These are phyloP conservation scores for Aleiodes alternator DNA, from an alignment of 2,888 invertebrate species.

Conservation along the genomic window DNA sequence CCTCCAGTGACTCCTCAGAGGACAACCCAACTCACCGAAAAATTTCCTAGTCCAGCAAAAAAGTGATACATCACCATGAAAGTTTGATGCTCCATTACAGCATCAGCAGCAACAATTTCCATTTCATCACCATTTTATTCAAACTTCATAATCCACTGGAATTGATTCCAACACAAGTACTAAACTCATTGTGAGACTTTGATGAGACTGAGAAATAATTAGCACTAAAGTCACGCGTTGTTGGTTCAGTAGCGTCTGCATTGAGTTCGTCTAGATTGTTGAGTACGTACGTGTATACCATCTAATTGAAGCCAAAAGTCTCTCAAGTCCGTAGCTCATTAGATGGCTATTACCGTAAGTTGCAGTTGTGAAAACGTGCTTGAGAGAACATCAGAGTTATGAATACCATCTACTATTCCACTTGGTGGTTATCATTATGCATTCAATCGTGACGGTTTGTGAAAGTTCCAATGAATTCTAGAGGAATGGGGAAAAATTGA, in stretches of 20 bases:
- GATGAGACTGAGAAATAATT: slow-evolving; percentile 25
- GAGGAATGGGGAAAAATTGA: slow-evolving; percentile 13
- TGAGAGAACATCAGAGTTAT: not conserved
- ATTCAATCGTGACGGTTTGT: not conserved
- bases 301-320: slow-evolving; percentile 8
- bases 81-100: too few species aligned
- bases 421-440: not conserved
- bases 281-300: slow-evolving; percentile 21
- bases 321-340: slow-evolving; percentile 56
- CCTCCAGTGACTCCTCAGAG: not conserved
- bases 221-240: slow-evolving; percentile 5
- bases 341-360: slow-evolving; percentile 56
- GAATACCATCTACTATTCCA: not conserved
- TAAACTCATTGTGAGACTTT: not conserved
- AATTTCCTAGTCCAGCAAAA: too few species aligned
- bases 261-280: slow-evolving; percentile 13
- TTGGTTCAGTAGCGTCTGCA: slow-evolving; percentile 9
- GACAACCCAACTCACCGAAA: too few species aligned
- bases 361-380: slow-evolving; percentile 24
- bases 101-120: too few species aligned
- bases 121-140: too few species aligned
- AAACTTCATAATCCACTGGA: too few species aligned
- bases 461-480: slow-evolving; percentile 1
- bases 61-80: too few species aligned
- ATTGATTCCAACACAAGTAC: too few species aligned